Conservation (phyloP, 2,113 vertebrate genomes). For the Heteronetta atricapilla region DNA sequence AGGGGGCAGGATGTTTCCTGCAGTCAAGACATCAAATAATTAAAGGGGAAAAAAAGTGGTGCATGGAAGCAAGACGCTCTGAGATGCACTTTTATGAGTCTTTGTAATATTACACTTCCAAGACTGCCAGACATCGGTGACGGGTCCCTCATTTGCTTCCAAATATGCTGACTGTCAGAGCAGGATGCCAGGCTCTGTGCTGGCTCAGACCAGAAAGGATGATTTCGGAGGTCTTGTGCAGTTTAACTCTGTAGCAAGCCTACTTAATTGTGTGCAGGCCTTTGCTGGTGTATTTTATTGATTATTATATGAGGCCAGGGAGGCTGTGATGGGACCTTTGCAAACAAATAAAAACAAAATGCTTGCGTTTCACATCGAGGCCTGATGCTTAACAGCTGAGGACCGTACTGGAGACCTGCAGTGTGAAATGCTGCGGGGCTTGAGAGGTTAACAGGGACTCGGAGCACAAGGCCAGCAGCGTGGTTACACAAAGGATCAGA, state of each 20-base stretch:
- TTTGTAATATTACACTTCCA: neutral
- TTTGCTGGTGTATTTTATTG: neutral
- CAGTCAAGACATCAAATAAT: neutral
- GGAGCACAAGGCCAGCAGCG: neutral
- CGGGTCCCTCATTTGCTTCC: conserved; percentile 6
- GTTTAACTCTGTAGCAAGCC: neutral
- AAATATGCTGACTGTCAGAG: neutral
- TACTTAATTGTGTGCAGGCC: neutral
- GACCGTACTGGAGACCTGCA: neutral
- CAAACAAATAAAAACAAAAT: neutral
- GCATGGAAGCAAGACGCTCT: neutral
- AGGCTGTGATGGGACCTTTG: neutral
- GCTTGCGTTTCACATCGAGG: neutral
- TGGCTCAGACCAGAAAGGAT: neutral
- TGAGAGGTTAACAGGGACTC: neutral
- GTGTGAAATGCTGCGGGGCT: neutral
- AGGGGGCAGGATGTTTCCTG: neutral
- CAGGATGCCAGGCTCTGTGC: neutral
- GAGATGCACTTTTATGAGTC: neutral
- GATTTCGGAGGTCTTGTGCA: neutral
- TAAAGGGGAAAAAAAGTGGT: neutral
- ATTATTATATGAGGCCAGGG: neutral
- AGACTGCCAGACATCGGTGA: neutral
- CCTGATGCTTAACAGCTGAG: neutral
- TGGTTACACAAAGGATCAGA: neutral